phyloP scores from a whole-genome alignment of 2,888 invertebrate genomes.

The Amorpha juglandis region DNA sequence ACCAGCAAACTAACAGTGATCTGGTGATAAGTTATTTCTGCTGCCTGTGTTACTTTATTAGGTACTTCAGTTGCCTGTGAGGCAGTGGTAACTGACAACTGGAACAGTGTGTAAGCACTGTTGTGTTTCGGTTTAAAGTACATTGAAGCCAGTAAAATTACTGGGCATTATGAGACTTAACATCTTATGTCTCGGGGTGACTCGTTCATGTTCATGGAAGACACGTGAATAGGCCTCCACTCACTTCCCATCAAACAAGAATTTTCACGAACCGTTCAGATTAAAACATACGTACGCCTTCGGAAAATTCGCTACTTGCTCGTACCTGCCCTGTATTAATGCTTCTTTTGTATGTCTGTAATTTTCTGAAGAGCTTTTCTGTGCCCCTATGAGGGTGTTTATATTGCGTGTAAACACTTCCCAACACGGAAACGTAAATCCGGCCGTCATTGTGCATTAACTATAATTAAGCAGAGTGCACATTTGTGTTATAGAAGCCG shows the following conservation, averaged over 20 bases:
- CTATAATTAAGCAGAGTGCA: conserved; percentile 64
- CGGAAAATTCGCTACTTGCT: conserved; percentile 4
- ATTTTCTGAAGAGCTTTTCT: conserved; percentile 44
- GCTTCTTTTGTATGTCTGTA: conserved; percentile 45
- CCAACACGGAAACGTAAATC: conserved; percentile 32
- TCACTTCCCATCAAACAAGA: conserved; percentile 26
- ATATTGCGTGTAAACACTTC: conserved; percentile 21
- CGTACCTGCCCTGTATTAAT: conserved; percentile 40
- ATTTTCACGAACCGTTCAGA: conserved; percentile 16
- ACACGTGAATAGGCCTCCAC: conserved; percentile 3
- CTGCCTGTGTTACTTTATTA: too few species aligned
- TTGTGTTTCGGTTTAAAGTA: too few species aligned
- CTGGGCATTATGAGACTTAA: too few species aligned
- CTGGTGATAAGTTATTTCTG: too few species aligned
- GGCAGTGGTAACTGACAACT: too few species aligned
- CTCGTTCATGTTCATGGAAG: conserved; percentile 1
- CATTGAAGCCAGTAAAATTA: too few species aligned
- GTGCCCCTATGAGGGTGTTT: conserved; percentile 17
- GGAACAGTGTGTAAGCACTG: too few species aligned
- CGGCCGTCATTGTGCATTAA: conserved; percentile 53
- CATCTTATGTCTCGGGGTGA: too few species aligned
- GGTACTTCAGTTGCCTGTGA: too few species aligned
- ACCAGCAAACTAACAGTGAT: too few species aligned
- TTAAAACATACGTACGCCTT: conserved; percentile 11
- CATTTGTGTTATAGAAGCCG: conserved; percentile 50